phyloP scores from a whole-genome alignment of 2,113 vertebrate species.

The Tachysurus vachellii region DNA sequence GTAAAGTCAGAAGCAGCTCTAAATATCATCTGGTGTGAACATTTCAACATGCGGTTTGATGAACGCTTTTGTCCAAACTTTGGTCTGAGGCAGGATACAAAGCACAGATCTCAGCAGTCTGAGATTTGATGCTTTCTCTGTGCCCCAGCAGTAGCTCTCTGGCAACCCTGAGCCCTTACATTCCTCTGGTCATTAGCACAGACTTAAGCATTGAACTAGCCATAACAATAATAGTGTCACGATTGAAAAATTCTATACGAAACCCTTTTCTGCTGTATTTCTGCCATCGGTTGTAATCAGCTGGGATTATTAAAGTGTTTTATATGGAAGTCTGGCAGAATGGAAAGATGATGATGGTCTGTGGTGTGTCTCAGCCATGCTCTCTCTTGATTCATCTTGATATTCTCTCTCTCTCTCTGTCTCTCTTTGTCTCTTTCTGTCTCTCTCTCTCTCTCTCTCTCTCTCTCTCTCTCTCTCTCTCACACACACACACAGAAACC shows the following conservation, averaged over 20 bases:
- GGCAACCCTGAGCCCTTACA: background rate
- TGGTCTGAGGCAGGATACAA: background rate
- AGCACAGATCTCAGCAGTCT: conserved; percentile 3
- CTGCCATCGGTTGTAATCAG: conserved; percentile 67
- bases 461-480: conserved; percentile 30
- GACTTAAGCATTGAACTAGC: conserved; percentile 8
- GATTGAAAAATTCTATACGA: conserved; percentile 16
- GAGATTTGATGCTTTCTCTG: background rate
- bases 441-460: conserved; percentile 24
- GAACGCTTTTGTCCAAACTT: background rate
- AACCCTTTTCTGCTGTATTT: conserved; percentile 35
- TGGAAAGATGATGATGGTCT: conserved; percentile 48
- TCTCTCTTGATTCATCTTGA: conserved; percentile 61
- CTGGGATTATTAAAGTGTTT: conserved; percentile 60
- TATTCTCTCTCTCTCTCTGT: conserved; percentile 39
- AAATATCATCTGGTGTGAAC: background rate
- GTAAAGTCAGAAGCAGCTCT: background rate
- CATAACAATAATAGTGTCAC: conserved; percentile 19
- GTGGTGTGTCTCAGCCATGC: conserved; percentile 62
- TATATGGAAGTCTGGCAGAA: conserved; percentile 64
- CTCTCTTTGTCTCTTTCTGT: background rate
- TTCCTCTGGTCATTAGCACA: conserved; percentile 15
- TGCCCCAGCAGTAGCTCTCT: conserved; percentile 6
- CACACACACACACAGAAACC: conserved; percentile 63
- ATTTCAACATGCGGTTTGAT: background rate